Percentiles rank a stretch among this genome's conserved stretches.
Conservation (phyloP, 2,797 vertebrate genomes). For the Vireo griseus region DNA sequence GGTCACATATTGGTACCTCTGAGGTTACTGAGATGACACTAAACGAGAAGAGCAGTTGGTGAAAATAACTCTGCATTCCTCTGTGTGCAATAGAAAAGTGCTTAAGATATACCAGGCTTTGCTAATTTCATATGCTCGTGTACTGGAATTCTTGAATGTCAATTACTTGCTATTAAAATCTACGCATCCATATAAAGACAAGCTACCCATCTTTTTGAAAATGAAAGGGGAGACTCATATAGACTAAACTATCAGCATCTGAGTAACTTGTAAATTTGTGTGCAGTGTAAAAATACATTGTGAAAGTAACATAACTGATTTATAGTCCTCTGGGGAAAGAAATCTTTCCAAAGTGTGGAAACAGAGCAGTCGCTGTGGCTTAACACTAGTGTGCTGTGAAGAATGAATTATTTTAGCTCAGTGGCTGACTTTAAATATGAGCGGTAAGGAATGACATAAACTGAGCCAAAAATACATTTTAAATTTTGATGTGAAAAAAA, state of each 20-base stretch:
- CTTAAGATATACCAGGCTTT: not conserved
- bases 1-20: not conserved
- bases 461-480: conserved; percentile 7
- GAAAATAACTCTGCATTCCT: not conserved
- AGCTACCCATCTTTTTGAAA: not conserved
- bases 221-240: not conserved
- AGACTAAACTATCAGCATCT: not conserved
- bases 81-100: not conserved
- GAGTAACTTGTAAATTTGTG: not conserved
- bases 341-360: conserved; percentile 26
- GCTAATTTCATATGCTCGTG: not conserved
- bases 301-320: conserved; percentile 6
- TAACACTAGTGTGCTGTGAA: conserved; percentile 19
- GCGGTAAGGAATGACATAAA: not conserved
- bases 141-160: not conserved
- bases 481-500: not conserved
- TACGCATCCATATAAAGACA: not conserved
- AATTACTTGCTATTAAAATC: not conserved
- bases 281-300: not conserved
- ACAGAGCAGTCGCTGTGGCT: conserved; percentile 20
- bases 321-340: not conserved
- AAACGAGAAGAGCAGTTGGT: not conserved
- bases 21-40: not conserved
- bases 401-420: conserved; percentile 29
- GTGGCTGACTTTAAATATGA: conserved; percentile 8